A percentile compares a stretch with the other conserved stretches of the same genome.
phyloP scores from a whole-genome alignment of 1,140 invertebrate species.

The Drosophila arawakana region DNA sequence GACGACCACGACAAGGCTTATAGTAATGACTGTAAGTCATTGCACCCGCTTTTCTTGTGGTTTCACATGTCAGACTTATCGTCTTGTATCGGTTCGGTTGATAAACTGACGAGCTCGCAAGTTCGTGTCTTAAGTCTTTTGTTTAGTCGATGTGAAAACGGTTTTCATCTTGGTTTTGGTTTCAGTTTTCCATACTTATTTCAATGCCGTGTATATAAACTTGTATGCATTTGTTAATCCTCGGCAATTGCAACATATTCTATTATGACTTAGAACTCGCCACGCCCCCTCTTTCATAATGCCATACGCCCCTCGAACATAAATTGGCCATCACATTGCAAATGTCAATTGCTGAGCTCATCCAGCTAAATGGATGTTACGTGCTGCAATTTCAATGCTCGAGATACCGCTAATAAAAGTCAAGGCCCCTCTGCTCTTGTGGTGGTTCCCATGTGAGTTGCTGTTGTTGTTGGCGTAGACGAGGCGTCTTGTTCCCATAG shows the following conservation, averaged over 20 bases:
- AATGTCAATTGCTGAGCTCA: slow-evolving; percentile 62
- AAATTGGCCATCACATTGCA: slow-evolving; percentile 29
- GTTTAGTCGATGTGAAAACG: slow-evolving; percentile 27
- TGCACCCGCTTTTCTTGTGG: slow-evolving; percentile 43
- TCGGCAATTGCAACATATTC: slow-evolving; percentile 9
- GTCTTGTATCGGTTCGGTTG: slow-evolving; percentile 31
- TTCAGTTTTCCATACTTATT: neutral
- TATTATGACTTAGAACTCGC: slow-evolving; percentile 11
- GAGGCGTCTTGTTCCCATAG: slow-evolving; percentile 33
- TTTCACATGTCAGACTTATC: slow-evolving; percentile 43
- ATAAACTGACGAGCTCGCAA: slow-evolving; percentile 43
- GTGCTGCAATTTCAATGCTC: slow-evolving; percentile 60
- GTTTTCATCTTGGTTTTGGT: too few species aligned
- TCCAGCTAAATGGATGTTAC: slow-evolving; percentile 62
- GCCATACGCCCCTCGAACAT: neutral
- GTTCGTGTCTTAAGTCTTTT: slow-evolving; percentile 50
- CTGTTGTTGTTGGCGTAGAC: neutral
- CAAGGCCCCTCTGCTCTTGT: slow-evolving; percentile 24
- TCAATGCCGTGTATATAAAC: neutral
- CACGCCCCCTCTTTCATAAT: slow-evolving; percentile 1
- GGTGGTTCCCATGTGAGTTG: slow-evolving; percentile 45
- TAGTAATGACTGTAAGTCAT: slow-evolving; percentile 32
- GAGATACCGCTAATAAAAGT: slow-evolving; percentile 54
- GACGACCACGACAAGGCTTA: neutral
- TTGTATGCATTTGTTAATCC: slow-evolving; percentile 3